Conservation (phyloP, 1,140 invertebrate genomes). For the Parasteatoda tepidariorum region DNA sequence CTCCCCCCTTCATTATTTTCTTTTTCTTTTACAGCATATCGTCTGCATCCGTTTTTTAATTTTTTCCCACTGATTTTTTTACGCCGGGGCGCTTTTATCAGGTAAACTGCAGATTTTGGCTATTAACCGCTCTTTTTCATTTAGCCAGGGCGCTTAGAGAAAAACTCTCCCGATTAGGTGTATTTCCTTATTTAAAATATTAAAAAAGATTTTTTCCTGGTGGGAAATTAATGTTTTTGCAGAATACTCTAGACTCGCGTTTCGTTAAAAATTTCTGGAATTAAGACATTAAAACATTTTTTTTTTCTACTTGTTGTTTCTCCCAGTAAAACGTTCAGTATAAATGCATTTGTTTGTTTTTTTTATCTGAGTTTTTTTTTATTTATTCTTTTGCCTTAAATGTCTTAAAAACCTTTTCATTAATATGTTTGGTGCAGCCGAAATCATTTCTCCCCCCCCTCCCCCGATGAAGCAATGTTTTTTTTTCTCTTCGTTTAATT, state of each 20-base stretch:
- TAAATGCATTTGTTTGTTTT: constrained; percentile 36
- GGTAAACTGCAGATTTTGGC: constrained; percentile 52
- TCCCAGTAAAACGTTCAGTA: not conserved
- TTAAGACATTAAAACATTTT: constrained; percentile 57
- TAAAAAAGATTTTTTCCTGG: not conserved
- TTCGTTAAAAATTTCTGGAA: constrained; percentile 51
- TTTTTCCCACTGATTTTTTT: not conserved
- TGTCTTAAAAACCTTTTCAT: constrained; percentile 49
- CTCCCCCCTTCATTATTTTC: constrained; percentile 33
- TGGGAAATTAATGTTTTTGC: constrained; percentile 58
- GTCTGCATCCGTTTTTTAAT: not conserved
- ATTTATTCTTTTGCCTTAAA: constrained; percentile 24
- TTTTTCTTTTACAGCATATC: not conserved
- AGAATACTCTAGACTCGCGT: constrained; percentile 20
- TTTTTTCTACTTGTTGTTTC: constrained; percentile 10
- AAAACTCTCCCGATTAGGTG: constrained; percentile 37
- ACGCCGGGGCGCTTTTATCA: constrained; percentile 32
- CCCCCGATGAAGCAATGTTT: constrained; percentile 16
- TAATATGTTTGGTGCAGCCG: constrained; percentile 43
- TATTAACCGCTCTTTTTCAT: constrained; percentile 59
- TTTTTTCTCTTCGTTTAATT: constrained; percentile 56
- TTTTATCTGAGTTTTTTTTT: constrained; percentile 3
- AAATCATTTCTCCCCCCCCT: not conserved
- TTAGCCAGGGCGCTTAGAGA: constrained; percentile 48
- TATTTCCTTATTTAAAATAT: constrained; percentile 51